Evolutionary conservation across 2,797 vertebrate species (phyloP), one percentile per base, ranked within the genome.

Genomic region (Enteromius argenteus): DNA sequence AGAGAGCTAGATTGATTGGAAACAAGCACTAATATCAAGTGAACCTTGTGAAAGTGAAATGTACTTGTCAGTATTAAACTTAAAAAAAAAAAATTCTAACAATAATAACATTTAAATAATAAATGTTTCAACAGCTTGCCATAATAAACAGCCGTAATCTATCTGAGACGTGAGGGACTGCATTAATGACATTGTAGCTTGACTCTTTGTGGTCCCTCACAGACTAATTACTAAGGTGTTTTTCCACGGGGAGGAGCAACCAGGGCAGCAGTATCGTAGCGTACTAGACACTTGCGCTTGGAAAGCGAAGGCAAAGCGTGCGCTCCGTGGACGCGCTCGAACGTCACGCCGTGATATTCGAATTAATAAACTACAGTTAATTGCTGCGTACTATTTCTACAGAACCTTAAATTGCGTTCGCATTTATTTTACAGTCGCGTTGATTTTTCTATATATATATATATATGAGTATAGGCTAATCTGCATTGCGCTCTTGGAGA

Each of bases 171-270:
- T n/a, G 67, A 81, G 39, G 13, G 19, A 56, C 32, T 72, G 67
- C 79, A 80, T 66, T 17, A 2, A 79, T 35, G 46, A 46, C 32
- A 32, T 0, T 62, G 53, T 1, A 44, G 51, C 37, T 42, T 60
- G 37, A 72, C 51, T 30, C 51, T 58, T 30, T 23, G 68, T 81
- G 68, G 37, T 81, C 80, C 80, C 80, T 46, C 17, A 2, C 32
- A 39, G n/a, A 69, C 5, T 72, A 60, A 81, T 81, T 44, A 46
- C 53, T 44, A 56, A 60, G 37, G 80, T 73, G 53, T 81, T 81
- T 81, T 58, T 75, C 71, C 71, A 75, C 69, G 32, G 69, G 80
- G 80, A 75, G 81, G 81, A 83, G 81, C 42, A 56, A 74, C 44
- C 10, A 17, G 58, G 17, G 53, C 21, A 23, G 44, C 56, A 37